phyloP scores from a whole-genome alignment of 2,888 invertebrate genomes.

The Papilio demoleus region DNA sequence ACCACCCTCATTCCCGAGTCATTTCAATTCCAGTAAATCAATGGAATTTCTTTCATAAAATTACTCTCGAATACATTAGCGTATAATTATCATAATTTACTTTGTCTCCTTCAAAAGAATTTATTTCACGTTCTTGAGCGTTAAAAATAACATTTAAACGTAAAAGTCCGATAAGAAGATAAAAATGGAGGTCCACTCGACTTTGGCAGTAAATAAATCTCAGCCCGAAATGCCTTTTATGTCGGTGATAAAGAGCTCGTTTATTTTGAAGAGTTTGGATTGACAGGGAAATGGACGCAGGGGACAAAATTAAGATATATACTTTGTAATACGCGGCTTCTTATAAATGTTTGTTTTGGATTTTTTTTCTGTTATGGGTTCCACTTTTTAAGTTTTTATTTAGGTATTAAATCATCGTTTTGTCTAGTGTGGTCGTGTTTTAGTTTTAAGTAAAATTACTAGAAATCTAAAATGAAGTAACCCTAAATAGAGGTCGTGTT shows the following conservation, averaged over 20 bases:
- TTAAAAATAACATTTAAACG: conserved; percentile 37
- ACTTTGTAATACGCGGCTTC: conserved; percentile 9
- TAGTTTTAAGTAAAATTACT: background rate
- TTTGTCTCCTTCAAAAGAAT: background rate
- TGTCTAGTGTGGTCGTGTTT: background rate
- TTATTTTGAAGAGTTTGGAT: conserved; percentile 38
- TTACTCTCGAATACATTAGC: conserved; percentile 27
- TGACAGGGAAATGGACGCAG: conserved; percentile 31
- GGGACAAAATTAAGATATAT: conserved; percentile 34
- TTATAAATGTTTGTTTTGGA: conserved; percentile 28
- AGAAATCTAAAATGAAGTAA: background rate
- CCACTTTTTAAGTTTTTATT: background rate
- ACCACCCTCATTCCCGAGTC: background rate
- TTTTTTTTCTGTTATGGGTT: background rate
- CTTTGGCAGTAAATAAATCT: conserved; percentile 35
- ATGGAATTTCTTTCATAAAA: conserved; percentile 8
- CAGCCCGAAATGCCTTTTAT: conserved; percentile 38
- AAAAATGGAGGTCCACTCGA: conserved; percentile 34
- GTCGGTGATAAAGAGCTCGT: conserved; percentile 35
- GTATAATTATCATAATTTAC: conserved; percentile 32
- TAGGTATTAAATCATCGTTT: background rate
- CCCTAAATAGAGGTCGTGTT: background rate
- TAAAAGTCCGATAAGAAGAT: conserved; percentile 38
- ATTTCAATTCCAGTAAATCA: conserved; percentile 19
- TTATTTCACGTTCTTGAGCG: conserved; percentile 18